Evolutionary conservation across 2,113 vertebrate genomes (phyloP).

Genomic region (Ammodramus savannarum): DNA sequence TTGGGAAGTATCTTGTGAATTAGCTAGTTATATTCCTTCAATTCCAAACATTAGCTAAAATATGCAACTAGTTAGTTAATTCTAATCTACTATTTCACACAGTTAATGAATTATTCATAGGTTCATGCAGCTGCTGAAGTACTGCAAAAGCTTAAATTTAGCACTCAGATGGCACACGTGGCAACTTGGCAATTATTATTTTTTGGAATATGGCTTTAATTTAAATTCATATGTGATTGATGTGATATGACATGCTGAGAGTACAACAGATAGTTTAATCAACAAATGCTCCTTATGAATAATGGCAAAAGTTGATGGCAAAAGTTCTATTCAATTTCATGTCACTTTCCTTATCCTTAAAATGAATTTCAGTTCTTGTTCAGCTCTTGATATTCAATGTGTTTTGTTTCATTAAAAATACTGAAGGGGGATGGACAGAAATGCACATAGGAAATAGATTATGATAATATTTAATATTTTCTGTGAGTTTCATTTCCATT

Average conservation of each 20-base stretch:
- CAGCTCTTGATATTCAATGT: neutral
- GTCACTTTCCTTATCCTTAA: constrained; percentile 43
- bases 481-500: neutral
- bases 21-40: neutral
- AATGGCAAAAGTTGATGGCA: constrained; percentile 29
- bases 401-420: constrained; percentile 30
- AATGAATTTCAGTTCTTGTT: constrained; percentile 36
- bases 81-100: constrained; percentile 31
- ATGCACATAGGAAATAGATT: neutral
- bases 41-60: constrained; percentile 15
- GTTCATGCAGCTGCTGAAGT: constrained; percentile 41
- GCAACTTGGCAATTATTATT: constrained; percentile 53
- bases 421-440: neutral
- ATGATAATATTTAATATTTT: neutral
- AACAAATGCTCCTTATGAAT: constrained; percentile 58
- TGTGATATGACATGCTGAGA: constrained; percentile 39
- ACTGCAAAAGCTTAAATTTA: constrained; percentile 65
- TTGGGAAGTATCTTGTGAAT: neutral
- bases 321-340: constrained; percentile 59
- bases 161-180: constrained; percentile 6
- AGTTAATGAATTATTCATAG: constrained; percentile 64
- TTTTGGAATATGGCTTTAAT: constrained; percentile 58
- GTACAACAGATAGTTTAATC: constrained; percentile 65
- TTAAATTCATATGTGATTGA: constrained; percentile 65
- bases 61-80: constrained; percentile 35